Evolutionary conservation across 2,797 vertebrate species (phyloP).

Genomic region (Malurus leucopterus): DNA sequence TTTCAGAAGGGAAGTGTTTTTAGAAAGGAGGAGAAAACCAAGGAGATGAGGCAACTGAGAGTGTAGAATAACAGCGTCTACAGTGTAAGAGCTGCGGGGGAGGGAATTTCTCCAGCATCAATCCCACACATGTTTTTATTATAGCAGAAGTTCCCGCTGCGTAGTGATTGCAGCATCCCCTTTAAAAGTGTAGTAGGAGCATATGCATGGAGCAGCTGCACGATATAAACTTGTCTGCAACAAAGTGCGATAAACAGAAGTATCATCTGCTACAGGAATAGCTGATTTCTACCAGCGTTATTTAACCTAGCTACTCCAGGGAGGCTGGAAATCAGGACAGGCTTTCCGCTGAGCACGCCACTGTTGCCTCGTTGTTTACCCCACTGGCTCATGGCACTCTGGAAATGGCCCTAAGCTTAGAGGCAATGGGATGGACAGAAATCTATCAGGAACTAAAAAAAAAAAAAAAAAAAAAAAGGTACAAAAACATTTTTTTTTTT

Average conservation of each 20-base stretch:
- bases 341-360: neutral
- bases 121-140: constrained; percentile 52
- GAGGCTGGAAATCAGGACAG: constrained; percentile 8
- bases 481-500: neutral
- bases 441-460: neutral
- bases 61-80: neutral
- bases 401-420: neutral
- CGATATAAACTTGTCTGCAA: constrained; percentile 41
- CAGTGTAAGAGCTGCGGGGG: constrained; percentile 19
- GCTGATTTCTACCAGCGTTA: constrained; percentile 26
- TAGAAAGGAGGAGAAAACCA: neutral
- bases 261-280: constrained; percentile 48
- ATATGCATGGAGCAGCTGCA: constrained; percentile 49
- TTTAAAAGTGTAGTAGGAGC: constrained; percentile 42
- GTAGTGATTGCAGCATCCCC: constrained; percentile 14
- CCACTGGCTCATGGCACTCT: neutral
- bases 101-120: constrained; percentile 56
- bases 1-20: constrained; percentile 23
- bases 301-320: constrained; percentile 31
- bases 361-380: neutral
- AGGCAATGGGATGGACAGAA: neutral
- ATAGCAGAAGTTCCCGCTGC: constrained; percentile 29
- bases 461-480: neutral
- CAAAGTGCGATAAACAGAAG: constrained; percentile 31
- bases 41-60: neutral